Evolutionary conservation across 2,113 vertebrate genomes (phyloP).

Genomic region (Passer domesticus): DNA sequence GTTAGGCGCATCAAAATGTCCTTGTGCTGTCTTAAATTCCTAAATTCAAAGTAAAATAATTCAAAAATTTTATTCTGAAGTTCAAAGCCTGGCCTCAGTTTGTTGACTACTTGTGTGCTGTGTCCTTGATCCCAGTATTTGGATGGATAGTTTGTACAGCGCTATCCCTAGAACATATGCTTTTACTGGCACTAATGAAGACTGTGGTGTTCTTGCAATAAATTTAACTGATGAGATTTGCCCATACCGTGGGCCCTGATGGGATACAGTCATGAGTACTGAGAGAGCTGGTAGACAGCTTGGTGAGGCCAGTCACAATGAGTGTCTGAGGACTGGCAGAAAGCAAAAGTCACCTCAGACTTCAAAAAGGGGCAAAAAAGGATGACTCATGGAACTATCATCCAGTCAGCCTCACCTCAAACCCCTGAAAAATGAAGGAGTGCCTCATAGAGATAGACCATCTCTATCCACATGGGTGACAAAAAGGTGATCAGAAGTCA

Average conservation of each 20-base stretch:
- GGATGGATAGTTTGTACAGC: neutral
- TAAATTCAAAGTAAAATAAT: neutral
- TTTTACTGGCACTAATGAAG: neutral
- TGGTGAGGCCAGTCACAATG: neutral
- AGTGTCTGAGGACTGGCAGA: neutral
- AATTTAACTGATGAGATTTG: neutral
- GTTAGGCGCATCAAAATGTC: neutral
- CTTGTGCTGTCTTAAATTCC: neutral
- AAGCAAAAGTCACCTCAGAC: neutral
- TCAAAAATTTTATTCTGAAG: neutral
- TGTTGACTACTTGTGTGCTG: neutral
- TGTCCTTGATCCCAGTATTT: neutral
- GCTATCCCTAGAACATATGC: neutral
- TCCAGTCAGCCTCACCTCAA: neutral
- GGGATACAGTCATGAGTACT: neutral
- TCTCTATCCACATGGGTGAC: neutral
- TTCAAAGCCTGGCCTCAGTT: neutral
- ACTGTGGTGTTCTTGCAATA: neutral
- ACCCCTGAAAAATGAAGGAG: neutral
- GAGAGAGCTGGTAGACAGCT: fast-evolving
- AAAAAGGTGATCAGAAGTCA: neutral
- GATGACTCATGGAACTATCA: neutral
- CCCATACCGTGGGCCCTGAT: neutral
- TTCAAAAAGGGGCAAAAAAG: neutral
- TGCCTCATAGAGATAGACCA: neutral